These are phyloP conservation scores for Nemoura dubitans DNA, from an alignment of 2,888 invertebrate species.

Conservation along the genomic window DNA sequence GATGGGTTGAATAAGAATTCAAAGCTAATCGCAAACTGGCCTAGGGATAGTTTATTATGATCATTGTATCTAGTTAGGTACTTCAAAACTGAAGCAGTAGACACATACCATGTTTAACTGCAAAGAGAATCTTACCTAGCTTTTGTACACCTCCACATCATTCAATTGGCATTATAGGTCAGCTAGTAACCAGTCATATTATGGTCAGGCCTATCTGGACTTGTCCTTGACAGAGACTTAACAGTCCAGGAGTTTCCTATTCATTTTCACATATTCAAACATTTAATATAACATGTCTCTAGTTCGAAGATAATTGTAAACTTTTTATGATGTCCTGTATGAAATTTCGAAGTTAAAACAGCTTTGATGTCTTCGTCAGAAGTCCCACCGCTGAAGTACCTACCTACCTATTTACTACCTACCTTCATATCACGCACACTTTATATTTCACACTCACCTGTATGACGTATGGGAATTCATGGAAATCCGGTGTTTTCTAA, in stretches of 20 bases:
- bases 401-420: not conserved
- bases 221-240: not conserved
- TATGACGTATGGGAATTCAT: conserved; percentile 49
- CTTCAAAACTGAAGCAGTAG: not conserved
- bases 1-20: not conserved
- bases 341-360: not conserved
- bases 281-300: not conserved
- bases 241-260: not conserved
- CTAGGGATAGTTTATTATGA: too few species aligned
- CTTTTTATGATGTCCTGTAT: not conserved
- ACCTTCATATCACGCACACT: not conserved
- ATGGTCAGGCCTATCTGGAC: not conserved
- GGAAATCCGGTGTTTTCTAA: conserved; percentile 47
- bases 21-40: not conserved
- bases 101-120: not conserved
- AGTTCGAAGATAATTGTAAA: not conserved
- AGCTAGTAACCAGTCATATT: not conserved
- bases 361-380: not conserved
- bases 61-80: too few species aligned
- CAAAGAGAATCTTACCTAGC: not conserved
- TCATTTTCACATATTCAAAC: not conserved
- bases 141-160: conserved; percentile 7
- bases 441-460: conserved; percentile 43
- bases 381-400: not conserved
- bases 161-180: not conserved